Evolutionary conservation across 2,888 invertebrate genomes (phyloP), one percentile per base, ranked within the genome.

Genomic region (Drosophila bunnanda): DNA sequence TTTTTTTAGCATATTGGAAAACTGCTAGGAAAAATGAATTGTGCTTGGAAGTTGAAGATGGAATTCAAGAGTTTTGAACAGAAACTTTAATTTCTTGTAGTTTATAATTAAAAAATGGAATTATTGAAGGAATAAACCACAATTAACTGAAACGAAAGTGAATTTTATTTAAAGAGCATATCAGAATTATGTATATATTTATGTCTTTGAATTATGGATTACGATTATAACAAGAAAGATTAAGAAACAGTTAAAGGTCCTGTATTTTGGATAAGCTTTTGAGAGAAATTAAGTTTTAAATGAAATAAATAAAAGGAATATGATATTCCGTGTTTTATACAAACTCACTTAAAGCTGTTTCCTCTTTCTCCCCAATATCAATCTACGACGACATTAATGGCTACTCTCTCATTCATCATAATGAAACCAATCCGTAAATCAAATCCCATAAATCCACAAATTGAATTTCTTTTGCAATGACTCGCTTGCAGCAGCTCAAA

Each of bases 401-500:
- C 25, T 28, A n/a, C n/a, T 30, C 7, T 22, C 62, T 32, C 39
- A 66, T 48, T 64, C 66, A 48, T 48, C 62, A 66, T 66, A 65
- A 48, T 64, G 46, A 39, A 39, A 46, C 15, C 66, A 66, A 71
- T 57, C 59, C 43, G 25, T 71, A 72, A 68, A 68, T 72, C 41
- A 32, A 59, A 46, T 59, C 41, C 46, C 60, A 72, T 59, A 59
- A 72, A 72, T 59, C 48, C 28, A 17, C 30, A 71, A 72, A 71
- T 72, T 72, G 48, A 68, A 72, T 68, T 71, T 71, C 48, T 43
- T 50, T 25, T 8, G 52, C 64, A 41, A 65, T 50, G 46, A 64
- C 32, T 50, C 34, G 69, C 54, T 22, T 44, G 43, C 65, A 50
- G 13, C 71, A 28, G 32, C 57, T 32, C 32, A 57, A 67, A 57